Conservation (phyloP, 2,797 vertebrate species). For the Cuculus canorus region DNA sequence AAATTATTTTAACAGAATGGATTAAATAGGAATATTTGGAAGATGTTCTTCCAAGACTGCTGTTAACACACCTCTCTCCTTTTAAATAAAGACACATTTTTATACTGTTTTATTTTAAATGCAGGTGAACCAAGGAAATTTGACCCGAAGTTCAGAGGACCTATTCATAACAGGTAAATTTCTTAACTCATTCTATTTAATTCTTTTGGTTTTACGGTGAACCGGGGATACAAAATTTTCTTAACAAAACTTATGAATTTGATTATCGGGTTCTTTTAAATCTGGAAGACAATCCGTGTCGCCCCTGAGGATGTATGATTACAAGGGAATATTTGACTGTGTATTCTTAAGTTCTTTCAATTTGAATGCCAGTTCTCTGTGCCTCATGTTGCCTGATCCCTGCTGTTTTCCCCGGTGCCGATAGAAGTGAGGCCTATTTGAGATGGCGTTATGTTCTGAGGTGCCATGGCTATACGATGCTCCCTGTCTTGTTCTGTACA, state of each 20-base stretch:
- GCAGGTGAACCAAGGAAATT: conserved; percentile 90
- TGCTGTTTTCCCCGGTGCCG: background rate
- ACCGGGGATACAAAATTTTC: background rate
- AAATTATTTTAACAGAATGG: background rate
- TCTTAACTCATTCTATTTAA: conserved; percentile 4
- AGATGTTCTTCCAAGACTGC: background rate
- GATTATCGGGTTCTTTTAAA: background rate
- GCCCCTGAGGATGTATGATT: background rate
- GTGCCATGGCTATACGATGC: background rate
- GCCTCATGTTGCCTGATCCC: background rate
- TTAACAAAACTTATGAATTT: background rate
- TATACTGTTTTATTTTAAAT: conserved; percentile 76
- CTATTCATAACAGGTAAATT: conserved; percentile 89
- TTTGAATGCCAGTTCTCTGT: background rate
- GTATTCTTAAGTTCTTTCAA: background rate
- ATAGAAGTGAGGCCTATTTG: background rate
- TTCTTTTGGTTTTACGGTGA: background rate
- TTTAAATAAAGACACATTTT: conserved; percentile 38
- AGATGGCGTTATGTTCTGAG: background rate
- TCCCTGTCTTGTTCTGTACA: background rate
- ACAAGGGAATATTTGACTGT: background rate
- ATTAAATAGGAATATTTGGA: background rate
- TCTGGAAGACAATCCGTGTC: background rate
- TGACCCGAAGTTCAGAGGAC: conserved; percentile 93
- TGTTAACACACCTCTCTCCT: background rate